Percentiles rank a stretch among this genome's conserved stretches.
Conservation (phyloP, 2,113 vertebrate genomes). For the Microcebus griseorufus region DNA sequence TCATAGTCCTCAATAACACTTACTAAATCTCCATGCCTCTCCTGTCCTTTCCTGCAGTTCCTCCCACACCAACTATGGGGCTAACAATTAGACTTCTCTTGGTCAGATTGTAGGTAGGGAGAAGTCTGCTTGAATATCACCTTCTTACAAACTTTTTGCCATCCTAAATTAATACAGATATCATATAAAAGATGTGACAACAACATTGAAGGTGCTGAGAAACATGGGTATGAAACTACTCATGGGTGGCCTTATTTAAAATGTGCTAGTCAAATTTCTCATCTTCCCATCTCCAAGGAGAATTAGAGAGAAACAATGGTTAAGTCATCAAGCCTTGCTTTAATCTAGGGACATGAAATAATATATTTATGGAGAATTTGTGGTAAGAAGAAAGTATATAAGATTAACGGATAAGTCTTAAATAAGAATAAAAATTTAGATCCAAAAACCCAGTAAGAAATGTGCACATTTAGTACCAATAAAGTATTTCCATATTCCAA, state of each 20-base stretch:
- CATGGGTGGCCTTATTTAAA: slow-evolving; percentile 17
- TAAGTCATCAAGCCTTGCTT: not conserved
- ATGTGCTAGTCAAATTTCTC: not conserved
- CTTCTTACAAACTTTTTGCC: not conserved
- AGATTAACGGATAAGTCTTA: slow-evolving; percentile 9
- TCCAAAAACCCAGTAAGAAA: slow-evolving; percentile 69
- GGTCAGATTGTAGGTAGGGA: not conserved
- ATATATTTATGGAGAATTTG: not conserved
- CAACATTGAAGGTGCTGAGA: not conserved
- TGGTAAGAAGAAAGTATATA: slow-evolving; percentile 6
- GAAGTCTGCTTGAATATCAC: not conserved
- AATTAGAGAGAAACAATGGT: not conserved
- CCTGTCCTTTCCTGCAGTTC: not conserved
- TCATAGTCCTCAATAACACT: not conserved
- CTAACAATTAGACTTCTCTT: not conserved
- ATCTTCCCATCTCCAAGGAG: not conserved
- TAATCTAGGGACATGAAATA: slow-evolving; percentile 28
- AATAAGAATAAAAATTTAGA: slow-evolving; percentile 23
- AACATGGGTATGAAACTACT: not conserved
- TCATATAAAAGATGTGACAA: not conserved
- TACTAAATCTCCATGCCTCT: not conserved
- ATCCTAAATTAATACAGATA: not conserved
- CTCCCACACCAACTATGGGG: not conserved
- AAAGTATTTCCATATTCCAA: slow-evolving; percentile 75
- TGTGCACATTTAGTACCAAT: slow-evolving; percentile 72